Base-by-base conservation (phyloP, 2,113 vertebrate species). In the Haliaeetus leucogaster region DNA sequence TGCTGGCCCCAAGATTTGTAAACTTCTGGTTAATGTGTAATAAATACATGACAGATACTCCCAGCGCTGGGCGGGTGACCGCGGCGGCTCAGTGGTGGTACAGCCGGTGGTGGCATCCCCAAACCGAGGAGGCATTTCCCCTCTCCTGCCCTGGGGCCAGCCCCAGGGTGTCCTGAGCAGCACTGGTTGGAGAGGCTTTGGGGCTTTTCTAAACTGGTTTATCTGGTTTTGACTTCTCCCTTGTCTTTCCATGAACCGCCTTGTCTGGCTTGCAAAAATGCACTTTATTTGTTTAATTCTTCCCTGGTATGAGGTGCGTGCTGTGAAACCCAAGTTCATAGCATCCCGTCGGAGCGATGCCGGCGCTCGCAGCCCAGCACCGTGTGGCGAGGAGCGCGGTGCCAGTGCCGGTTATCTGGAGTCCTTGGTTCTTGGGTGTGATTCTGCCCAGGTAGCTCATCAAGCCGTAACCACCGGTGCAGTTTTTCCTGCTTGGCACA, bases 1-100 rank as follows among this genome's bases (percentile, higher is more conserved):
- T n/a, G 77, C 82, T 79, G 95, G 92, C 96, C 95, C 83, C 74
- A 78, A 95, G 95, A 95, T 94, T 86, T 91, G 87, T 94, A 66
- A 95, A 85, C 95, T 93, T 88, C 85, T 93, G 96, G 95, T 95
- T 96, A 96, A 97, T 94, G 93, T 88, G 96, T 97, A 92, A 96
- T 85, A 62, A 77, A 80, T 59, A 55, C 68, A 55, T 26, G 93
- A 83, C 77, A 84, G 94, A 81, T 47, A 43, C 9, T 78, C 56
- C 38, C 62, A 43, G 96, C 0, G 1, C 67, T 5, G 86, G 48
- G 86, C 0, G 1, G 63, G 78, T 8, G 50, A 66, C 88, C 11
- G 2, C 2, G 6, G 70, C 17, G 1, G 6, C 47, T 81, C 45
- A 0, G 43, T 15, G 42, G 34, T 84, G 78, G 55, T 15, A 50